Evolutionary conservation across 1,140 invertebrate genomes (phyloP).

Genomic region (Euwallacea similis): DNA sequence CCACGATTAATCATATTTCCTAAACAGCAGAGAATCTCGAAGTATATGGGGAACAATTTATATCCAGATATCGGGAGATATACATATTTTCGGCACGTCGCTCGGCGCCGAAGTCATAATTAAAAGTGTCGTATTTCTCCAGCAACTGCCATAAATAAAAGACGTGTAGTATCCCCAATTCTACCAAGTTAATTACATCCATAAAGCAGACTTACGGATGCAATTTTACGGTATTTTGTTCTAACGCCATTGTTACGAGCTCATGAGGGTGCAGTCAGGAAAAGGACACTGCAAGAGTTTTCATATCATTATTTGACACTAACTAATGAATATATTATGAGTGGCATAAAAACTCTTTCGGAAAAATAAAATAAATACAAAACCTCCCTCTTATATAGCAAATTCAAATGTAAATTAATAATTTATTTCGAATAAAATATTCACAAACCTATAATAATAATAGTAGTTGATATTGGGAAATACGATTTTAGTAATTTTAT

Average conservation of each 20-base stretch:
- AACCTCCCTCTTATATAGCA: no score
- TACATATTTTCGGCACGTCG: background rate
- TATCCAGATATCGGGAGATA: background rate
- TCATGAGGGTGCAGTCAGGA: no score
- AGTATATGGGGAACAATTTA: no score
- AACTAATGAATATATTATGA: background rate
- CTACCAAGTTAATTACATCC: constrained; percentile 28
- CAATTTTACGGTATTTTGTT: constrained; percentile 31
- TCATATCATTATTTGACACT: background rate
- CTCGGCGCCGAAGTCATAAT: background rate
- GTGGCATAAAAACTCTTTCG: background rate
- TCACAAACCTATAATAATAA: no score
- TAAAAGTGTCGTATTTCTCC: constrained; percentile 6
- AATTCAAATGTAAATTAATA: no score
- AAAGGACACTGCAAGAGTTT: background rate
- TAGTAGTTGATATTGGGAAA: background rate
- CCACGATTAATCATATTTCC: no score
- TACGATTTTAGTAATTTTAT: background rate
- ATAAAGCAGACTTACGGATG: constrained; percentile 25
- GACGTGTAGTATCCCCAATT: constrained; percentile 2
- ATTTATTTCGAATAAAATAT: no score
- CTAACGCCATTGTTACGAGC: background rate
- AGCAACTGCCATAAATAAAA: background rate
- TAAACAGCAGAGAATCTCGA: no score
- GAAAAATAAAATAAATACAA: no score